A percentile compares a stretch with the other conserved stretches of the same genome.
Evolutionary conservation across 2,797 vertebrate genomes (phyloP).

Genomic region (Gambelia wislizenii): DNA sequence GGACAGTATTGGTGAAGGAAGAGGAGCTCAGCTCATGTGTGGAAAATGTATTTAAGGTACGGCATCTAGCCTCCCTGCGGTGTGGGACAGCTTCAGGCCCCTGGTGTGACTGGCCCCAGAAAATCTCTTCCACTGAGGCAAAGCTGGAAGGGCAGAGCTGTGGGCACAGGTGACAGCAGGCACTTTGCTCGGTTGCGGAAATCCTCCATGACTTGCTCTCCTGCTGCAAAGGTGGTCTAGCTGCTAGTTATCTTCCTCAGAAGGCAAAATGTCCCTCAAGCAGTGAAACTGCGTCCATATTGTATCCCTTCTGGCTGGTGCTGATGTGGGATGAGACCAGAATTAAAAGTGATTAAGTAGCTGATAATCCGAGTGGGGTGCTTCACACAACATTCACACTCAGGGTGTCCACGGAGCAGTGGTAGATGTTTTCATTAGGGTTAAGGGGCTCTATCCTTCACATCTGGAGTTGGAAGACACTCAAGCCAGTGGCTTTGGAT

Average conservation of each 20-base stretch:
- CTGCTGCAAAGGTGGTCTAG: background rate
- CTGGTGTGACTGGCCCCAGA: background rate
- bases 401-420: too few relatives aligned
- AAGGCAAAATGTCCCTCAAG: background rate
- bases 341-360: too few relatives aligned
- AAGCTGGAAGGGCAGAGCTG: constrained; percentile 7
- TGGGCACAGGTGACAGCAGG: background rate
- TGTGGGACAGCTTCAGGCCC: too few relatives aligned
- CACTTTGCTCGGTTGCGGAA: too few relatives aligned
- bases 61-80: background rate
- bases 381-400: background rate
- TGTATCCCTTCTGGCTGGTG: background rate
- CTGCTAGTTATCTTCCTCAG: background rate
- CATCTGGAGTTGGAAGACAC: too few relatives aligned
- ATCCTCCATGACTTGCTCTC: background rate
- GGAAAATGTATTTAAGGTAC: constrained; percentile 92
- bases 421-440: too few relatives aligned
- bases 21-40: constrained; percentile 86
- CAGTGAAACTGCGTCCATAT: background rate
- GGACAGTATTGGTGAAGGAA: constrained; percentile 83
- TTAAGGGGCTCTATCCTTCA: background rate
- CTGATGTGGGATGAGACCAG: background rate
- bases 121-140: too few relatives aligned
- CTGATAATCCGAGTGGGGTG: background rate
- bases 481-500: too few relatives aligned